These are phyloP conservation scores for Muschampia plurimacula DNA, from an alignment of 2,888 invertebrate genomes.

Conservation along the genomic window DNA sequence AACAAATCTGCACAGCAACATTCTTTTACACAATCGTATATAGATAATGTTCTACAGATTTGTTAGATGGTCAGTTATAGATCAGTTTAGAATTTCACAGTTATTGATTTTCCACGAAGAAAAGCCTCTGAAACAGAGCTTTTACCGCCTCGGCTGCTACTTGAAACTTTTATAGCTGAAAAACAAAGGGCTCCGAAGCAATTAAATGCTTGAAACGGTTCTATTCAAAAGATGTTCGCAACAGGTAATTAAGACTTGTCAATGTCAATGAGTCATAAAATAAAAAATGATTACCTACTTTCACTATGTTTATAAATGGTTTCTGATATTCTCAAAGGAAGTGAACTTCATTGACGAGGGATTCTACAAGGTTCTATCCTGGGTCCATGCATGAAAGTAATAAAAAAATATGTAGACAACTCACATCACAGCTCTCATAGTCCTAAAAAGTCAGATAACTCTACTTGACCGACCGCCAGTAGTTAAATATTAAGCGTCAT, in stretches of 20 bases:
- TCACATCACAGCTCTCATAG: no score
- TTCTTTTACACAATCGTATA: not conserved
- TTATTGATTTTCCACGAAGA: constrained; percentile 37
- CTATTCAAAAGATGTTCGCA: constrained; percentile 21
- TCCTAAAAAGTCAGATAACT: no score
- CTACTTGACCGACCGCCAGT: no score
- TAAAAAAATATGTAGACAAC: no score
- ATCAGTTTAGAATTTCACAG: constrained; percentile 17
- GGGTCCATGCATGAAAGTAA: no score
- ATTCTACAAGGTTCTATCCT: no score
- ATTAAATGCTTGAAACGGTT: constrained; percentile 23
- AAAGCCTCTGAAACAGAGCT: constrained; percentile 21
- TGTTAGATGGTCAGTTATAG: constrained; percentile 3
- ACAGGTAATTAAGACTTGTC: constrained; percentile 17
- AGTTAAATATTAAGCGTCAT: no score
- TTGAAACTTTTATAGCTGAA: constrained; percentile 25
- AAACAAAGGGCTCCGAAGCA: constrained; percentile 28
- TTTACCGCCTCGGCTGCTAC: constrained; percentile 23
- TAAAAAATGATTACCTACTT: not conserved
- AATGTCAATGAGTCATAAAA: not conserved
- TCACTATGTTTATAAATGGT: no score
- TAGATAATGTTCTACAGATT: not conserved
- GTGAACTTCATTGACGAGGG: no score
- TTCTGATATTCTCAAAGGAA: not conserved
- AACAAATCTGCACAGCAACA: not conserved